phyloP scores from a whole-genome alignment of 2,888 invertebrate genomes.

The Heliconius cydno region DNA sequence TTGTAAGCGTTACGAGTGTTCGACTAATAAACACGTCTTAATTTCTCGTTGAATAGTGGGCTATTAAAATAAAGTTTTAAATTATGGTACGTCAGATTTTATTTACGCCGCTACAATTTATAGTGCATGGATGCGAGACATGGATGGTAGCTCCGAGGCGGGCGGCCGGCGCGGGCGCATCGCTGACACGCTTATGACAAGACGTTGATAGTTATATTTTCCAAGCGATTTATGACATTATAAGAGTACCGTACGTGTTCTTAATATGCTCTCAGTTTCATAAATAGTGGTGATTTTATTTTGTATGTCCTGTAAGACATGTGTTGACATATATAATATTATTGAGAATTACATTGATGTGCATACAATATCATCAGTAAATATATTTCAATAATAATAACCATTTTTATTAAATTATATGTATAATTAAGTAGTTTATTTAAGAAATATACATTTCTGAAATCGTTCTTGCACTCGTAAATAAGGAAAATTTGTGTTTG shows the following conservation, averaged over 20 bases:
- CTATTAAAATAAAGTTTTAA: conserved; percentile 82
- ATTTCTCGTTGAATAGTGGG: conserved; percentile 79
- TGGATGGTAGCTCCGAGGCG: conserved; percentile 49
- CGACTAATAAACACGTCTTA: conserved; percentile 81
- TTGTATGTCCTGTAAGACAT: conserved; percentile 80
- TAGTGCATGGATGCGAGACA: conserved; percentile 69
- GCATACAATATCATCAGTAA: conserved; percentile 67
- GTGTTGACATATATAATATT: conserved; percentile 78
- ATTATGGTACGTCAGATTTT: conserved; percentile 80
- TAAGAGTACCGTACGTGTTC: conserved; percentile 76
- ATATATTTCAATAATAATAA: conserved; percentile 69
- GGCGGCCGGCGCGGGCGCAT: conserved; percentile 48
- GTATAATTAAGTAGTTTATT: conserved; percentile 42
- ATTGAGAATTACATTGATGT: conserved; percentile 59
- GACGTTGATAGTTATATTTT: conserved; percentile 81
- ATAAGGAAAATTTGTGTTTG: conserved; percentile 15
- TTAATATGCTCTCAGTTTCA: conserved; percentile 79
- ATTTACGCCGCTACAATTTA: conserved; percentile 78
- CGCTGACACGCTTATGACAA: conserved; percentile 74
- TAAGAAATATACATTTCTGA: background rate
- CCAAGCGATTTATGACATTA: conserved; percentile 83
- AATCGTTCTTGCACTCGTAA: conserved; percentile 1
- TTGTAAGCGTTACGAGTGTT: conserved; percentile 77
- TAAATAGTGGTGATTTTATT: conserved; percentile 82
- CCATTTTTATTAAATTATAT: conserved; percentile 6